Conservation (phyloP, 2,797 vertebrate genomes). For the Argya squamiceps region DNA sequence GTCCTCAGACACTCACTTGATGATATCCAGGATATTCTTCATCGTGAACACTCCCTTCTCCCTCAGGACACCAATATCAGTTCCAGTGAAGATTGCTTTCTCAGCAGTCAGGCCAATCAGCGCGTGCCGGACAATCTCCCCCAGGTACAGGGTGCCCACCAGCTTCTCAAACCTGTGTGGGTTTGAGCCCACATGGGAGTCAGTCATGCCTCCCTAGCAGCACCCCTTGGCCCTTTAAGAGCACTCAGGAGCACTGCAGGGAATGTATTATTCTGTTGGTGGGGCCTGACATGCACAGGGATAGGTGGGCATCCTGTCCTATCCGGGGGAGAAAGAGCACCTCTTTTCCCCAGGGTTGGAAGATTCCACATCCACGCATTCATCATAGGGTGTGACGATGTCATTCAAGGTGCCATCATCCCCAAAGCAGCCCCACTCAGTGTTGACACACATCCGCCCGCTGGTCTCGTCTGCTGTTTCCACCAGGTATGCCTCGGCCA, state of each 20-base stretch:
- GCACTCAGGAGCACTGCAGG: not conserved
- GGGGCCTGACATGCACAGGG: not conserved
- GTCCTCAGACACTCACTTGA: slow-evolving; percentile 73
- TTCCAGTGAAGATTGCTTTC: slow-evolving; percentile 77
- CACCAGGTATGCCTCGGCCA: slow-evolving; percentile 82
- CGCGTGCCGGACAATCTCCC: slow-evolving; percentile 79
- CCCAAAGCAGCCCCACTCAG: slow-evolving; percentile 85
- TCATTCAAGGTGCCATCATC: slow-evolving; percentile 71
- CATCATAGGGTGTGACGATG: slow-evolving; percentile 79
- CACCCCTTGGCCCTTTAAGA: not conserved
- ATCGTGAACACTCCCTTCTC: slow-evolving; percentile 50
- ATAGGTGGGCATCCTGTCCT: not conserved
- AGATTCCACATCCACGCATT: slow-evolving; percentile 74
- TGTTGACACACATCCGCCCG: slow-evolving; percentile 83
- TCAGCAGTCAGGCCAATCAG: slow-evolving; percentile 72
- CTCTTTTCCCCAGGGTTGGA: slow-evolving; percentile 76
- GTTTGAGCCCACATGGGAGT: not conserved
- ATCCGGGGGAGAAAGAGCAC: slow-evolving; percentile 15
- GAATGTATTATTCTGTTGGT: not conserved
- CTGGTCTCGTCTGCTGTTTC: slow-evolving; percentile 70
- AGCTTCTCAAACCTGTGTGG: slow-evolving; percentile 86
- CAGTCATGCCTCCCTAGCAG: not conserved
- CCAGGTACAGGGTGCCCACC: slow-evolving; percentile 85
- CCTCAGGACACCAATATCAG: slow-evolving; percentile 19
- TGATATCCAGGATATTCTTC: slow-evolving; percentile 78